Base-by-base conservation (phyloP, 2,797 vertebrate species). In the Sebastiscus albofasciatus region DNA sequence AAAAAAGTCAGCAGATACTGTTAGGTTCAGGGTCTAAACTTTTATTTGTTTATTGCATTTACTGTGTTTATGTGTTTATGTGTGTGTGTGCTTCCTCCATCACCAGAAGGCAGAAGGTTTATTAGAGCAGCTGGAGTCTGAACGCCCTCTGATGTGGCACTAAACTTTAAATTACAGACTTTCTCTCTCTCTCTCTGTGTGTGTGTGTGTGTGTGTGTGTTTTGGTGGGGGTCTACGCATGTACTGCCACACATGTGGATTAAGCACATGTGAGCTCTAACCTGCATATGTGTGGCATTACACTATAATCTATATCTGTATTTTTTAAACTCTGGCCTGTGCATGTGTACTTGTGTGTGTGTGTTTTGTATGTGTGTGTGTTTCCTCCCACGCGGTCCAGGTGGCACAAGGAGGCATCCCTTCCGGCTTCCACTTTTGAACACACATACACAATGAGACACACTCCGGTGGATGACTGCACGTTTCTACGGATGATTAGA, bases 401-500 rank as follows among this genome's bases (percentile, higher is more conserved):
- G 92, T 93, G 90, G 86, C 83, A 77, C 36, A 36, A 84, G 82
- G 83, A 88, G 79, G 86, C 85, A 79, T 90, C 77, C 86, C 84
- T 88, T 91, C 88, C 70, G 54, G 82, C 86, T 82, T 84, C 82
- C 82, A 79, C 80, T 59, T 61, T 42, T 36, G 27, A 82, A 76
- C 78, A 74, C 87, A 80, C 78, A 81, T 54, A 84, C 80, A 86
- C 71, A 60, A 9, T 31, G 55, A 81, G 42, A 77, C 83, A 68
- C 79, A 80, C 73, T 81, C 83, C 72, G 62, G 80, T 75, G 87
- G 88, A 89, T 89, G 93, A 86, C 85, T 87, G 86, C 90, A 94
- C 93, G 87, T 94, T 95, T 93, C 87, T 90, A 90, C 82, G 81
- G 86, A 93, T 92, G 91, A 94, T 93, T 93, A 93, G 89, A 95